Conservation (phyloP, 2,113 vertebrate genomes). For the Alouatta palliata region DNA sequence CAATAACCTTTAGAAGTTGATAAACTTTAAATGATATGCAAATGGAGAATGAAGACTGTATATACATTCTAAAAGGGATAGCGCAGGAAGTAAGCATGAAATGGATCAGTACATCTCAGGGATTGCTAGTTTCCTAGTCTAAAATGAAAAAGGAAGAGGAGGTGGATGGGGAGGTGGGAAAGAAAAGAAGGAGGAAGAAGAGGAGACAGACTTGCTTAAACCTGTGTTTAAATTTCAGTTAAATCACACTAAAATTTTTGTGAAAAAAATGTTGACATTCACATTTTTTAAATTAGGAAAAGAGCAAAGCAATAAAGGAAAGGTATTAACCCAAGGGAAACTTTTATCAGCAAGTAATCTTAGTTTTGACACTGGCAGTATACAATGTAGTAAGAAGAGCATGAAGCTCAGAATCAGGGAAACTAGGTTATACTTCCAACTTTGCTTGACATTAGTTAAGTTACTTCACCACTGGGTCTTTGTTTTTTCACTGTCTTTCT, state of each 20-base stretch:
- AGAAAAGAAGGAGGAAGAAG: not conserved
- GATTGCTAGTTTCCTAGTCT: not conserved
- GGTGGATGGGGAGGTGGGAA: no score
- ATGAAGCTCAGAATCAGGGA: not conserved
- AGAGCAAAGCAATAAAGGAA: not conserved
- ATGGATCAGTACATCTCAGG: not conserved
- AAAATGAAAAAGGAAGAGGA: not conserved
- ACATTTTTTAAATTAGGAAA: conserved; percentile 42
- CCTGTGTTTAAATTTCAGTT: not conserved
- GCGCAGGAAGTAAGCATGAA: not conserved
- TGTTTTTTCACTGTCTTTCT: not conserved
- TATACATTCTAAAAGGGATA: not conserved
- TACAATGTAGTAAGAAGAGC: not conserved
- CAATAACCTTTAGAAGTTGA: conserved; percentile 58
- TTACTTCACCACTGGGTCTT: not conserved
- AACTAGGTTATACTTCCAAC: accelerated
- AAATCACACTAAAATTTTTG: not conserved
- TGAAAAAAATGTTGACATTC: not conserved
- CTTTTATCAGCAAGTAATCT: not conserved
- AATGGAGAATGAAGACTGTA: conserved; percentile 3
- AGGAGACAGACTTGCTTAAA: not conserved
- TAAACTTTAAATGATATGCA: conserved; percentile 31
- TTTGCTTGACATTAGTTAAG: not conserved
- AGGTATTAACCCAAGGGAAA: not conserved
- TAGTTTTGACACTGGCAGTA: not conserved